These are phyloP conservation scores for Rhizoglyphus robini DNA, from an alignment of 1,140 invertebrate species.

Conservation along the genomic window DNA sequence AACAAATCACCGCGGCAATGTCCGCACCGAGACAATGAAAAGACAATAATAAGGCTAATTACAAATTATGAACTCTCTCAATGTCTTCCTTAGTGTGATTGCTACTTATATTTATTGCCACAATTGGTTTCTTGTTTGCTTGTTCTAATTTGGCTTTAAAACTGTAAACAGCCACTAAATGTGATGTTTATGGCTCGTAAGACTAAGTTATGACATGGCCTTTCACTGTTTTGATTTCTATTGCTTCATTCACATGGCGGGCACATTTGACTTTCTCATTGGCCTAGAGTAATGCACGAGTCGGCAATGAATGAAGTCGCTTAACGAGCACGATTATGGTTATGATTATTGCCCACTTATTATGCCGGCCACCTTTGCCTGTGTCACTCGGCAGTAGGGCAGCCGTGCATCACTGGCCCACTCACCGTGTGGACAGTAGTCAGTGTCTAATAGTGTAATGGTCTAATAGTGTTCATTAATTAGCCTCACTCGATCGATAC, in stretches of 20 bases:
- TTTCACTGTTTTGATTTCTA: slow-evolving; percentile 1
- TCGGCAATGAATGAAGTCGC: background rate
- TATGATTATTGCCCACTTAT: slow-evolving; percentile 14
- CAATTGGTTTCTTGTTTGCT: background rate
- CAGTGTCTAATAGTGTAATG: background rate
- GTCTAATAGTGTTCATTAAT: no score
- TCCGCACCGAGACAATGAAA: background rate
- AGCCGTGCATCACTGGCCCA: no score
- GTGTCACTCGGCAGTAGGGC: background rate
- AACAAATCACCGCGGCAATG: background rate
- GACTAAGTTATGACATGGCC: slow-evolving; percentile 6
- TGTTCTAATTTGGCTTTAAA: no score
- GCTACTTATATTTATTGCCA: background rate
- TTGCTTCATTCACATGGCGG: background rate
- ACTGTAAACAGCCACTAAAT: slow-evolving; percentile 4
- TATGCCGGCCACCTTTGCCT: slow-evolving; percentile 11
- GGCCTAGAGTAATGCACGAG: no score
- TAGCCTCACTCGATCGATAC: no score
- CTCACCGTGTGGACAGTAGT: background rate
- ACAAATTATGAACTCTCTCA: slow-evolving; percentile 4
- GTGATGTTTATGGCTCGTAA: slow-evolving; percentile 12
- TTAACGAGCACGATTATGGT: slow-evolving; percentile 12
- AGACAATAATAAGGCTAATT: background rate
- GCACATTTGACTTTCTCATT: slow-evolving; percentile 2
- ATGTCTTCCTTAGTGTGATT: background rate